Percentiles rank a stretch among this genome's conserved stretches.
Conservation (phyloP, 30 jellyfish, hydroid and myxozoan genomes). For the Aurelia sp. region DNA sequence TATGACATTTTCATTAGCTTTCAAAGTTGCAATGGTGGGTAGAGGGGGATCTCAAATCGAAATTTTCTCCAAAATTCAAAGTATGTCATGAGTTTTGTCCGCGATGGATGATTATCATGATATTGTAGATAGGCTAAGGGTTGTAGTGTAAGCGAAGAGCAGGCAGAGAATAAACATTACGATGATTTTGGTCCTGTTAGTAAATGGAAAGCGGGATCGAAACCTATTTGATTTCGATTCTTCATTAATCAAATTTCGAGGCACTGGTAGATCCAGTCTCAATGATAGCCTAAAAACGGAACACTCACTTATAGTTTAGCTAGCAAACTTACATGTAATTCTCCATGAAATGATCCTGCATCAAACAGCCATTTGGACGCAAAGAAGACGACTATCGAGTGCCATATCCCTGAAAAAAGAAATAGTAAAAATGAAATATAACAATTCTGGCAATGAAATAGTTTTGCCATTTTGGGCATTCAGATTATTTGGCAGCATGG, state of each 20-base stretch:
- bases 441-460: not conserved
- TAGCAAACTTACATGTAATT: constrained; percentile 57
- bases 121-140: too few species aligned
- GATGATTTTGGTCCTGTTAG: too few species aligned
- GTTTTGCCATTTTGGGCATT: not conserved
- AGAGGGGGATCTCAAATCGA: too few species aligned
- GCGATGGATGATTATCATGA: too few species aligned
- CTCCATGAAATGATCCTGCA: constrained; percentile 58
- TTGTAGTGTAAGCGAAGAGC: too few species aligned
- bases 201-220: not conserved
- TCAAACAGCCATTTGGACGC: constrained; percentile 76
- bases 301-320: not conserved
- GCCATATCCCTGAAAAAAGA: constrained; percentile 84
- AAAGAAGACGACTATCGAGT: constrained; percentile 82
- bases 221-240: not conserved
- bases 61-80: too few species aligned
- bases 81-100: too few species aligned
- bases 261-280: too few species aligned
- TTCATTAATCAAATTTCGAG: not conserved
- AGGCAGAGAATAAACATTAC: too few species aligned
- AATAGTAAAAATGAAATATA: not conserved
- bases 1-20: too few species aligned
- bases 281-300: too few species aligned
- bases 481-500: not conserved
- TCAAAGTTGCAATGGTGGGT: too few species aligned